Conservation (phyloP, 2,113 vertebrate genomes). For the Capreolus pygargus region DNA sequence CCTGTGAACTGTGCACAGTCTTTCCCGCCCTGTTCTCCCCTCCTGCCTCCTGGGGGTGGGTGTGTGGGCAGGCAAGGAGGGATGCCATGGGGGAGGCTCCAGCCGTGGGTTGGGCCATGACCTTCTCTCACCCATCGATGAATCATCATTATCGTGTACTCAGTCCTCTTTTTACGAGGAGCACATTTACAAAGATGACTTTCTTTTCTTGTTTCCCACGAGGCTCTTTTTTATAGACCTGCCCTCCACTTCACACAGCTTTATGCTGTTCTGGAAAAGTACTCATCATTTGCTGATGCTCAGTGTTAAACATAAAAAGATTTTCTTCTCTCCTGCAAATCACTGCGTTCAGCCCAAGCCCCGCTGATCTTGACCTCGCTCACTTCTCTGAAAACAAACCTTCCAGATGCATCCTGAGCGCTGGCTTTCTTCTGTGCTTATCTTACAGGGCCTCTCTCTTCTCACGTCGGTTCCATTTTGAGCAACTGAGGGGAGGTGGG, state of each 20-base stretch:
- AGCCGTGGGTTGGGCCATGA: neutral
- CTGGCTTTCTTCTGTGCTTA: conserved; percentile 36
- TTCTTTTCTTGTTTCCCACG: conserved; percentile 69
- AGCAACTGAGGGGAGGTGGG: neutral
- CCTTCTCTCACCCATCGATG: conserved; percentile 57
- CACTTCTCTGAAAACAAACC: neutral
- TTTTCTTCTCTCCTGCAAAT: conserved; percentile 47
- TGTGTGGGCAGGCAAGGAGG: neutral
- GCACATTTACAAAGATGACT: conserved; percentile 33
- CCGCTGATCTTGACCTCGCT: neutral
- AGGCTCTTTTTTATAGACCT: conserved; percentile 65
- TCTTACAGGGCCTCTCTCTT: conserved; percentile 6
- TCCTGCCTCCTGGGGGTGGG: neutral
- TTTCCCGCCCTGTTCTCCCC: neutral
- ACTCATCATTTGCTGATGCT: conserved; percentile 22
- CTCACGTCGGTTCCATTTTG: neutral
- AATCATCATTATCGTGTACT: conserved; percentile 64
- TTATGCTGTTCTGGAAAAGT: conserved; percentile 55
- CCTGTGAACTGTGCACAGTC: conserved; percentile 48
- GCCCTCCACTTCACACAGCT: conserved; percentile 42
- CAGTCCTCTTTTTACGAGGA: conserved; percentile 66
- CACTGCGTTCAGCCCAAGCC: conserved; percentile 22
- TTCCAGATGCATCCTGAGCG: neutral
- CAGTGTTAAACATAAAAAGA: neutral
- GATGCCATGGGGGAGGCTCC: neutral